Conservation (phyloP, 1,140 invertebrate species). For the Zaprionus taronus region DNA sequence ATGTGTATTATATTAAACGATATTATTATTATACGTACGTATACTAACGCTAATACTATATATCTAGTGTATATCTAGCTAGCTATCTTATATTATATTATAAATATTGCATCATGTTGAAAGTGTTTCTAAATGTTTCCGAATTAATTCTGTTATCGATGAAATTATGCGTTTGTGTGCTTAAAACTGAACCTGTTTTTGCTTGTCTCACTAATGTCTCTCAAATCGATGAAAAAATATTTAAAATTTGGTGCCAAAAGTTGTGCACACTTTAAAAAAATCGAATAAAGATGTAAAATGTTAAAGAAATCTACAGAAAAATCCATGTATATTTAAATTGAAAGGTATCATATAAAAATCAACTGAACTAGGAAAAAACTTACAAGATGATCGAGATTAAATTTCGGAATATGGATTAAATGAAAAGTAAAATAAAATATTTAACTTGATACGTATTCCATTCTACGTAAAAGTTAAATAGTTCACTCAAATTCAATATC, state of each 20-base stretch:
- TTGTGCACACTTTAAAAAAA: slow-evolving; percentile 37
- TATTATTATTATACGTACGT: slow-evolving; percentile 62
- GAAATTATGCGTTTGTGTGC: slow-evolving; percentile 30
- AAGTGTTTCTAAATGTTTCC: slow-evolving; percentile 64
- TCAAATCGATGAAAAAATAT: slow-evolving; percentile 38
- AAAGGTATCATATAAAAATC: not conserved
- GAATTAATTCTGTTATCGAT: slow-evolving; percentile 46
- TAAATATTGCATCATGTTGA: slow-evolving; percentile 40
- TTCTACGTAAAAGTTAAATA: not conserved
- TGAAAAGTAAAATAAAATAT: not conserved
- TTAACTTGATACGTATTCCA: not conserved
- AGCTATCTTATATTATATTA: slow-evolving; percentile 54
- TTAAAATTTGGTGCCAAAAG: slow-evolving; percentile 65
- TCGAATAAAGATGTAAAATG: slow-evolving; percentile 66
- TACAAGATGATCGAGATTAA: not conserved
- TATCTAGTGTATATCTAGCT: slow-evolving; percentile 48
- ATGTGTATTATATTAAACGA: slow-evolving; percentile 70
- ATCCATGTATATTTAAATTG: not conserved
- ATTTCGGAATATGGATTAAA: not conserved
- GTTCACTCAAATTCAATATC: slow-evolving; percentile 36
- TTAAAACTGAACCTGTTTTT: not conserved
- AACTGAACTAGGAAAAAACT: not conserved
- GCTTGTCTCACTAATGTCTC: slow-evolving; percentile 8
- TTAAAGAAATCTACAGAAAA: slow-evolving; percentile 31
- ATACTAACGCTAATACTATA: slow-evolving; percentile 29